A percentile compares a stretch with the other conserved stretches of the same genome.
These are phyloP conservation scores for Drosophila yakuba DNA, from an alignment of 1,140 invertebrate species.

Conservation along the genomic window DNA sequence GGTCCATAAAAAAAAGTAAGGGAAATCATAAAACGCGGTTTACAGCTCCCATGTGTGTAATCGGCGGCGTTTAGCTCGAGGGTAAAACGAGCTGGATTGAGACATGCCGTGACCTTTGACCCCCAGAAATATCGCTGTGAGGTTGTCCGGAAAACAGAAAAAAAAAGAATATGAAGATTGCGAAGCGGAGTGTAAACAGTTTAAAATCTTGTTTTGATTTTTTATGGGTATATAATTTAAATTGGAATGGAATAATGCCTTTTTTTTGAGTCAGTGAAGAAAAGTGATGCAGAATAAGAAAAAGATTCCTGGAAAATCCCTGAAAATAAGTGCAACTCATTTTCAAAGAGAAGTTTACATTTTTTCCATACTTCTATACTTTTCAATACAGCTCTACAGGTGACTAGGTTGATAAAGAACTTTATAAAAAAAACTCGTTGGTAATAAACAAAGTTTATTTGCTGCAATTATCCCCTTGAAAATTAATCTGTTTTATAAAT, in stretches of 20 bases:
- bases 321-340: no score
- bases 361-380: no score
- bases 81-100: constrained; percentile 7
- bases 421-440: no score
- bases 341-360: no score
- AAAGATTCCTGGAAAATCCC: no score
- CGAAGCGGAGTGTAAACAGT: constrained; percentile 49
- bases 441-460: neutral
- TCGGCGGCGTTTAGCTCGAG: constrained; percentile 67
- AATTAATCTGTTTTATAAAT: neutral
- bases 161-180: constrained; percentile 12
- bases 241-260: neutral
- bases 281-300: no score
- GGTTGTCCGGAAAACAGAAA: constrained; percentile 38
- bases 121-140: neutral
- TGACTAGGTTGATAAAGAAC: no score
- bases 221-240: neutral
- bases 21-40: constrained; percentile 78
- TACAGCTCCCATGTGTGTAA: constrained; percentile 81
- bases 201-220: constrained; percentile 51
- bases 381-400: no score
- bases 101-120: neutral
- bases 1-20: constrained; percentile 35
- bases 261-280: no score
- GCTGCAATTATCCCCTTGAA: neutral